Base-by-base conservation (phyloP, 2,888 invertebrate genomes). In the Ormyrus pomaceus region DNA sequence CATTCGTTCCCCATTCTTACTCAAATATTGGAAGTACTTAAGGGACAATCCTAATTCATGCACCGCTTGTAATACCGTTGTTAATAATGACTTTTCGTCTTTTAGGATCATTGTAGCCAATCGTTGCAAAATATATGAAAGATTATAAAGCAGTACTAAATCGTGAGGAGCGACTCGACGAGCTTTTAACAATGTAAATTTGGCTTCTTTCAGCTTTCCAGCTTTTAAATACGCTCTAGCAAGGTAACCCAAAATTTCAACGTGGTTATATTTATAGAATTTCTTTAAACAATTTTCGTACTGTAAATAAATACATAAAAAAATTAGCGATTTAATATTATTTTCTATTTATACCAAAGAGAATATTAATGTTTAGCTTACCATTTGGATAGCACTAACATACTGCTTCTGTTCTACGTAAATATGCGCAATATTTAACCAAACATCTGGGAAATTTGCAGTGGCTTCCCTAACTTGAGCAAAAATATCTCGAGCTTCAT, bases 361-460 rank as follows among this genome's bases (percentile, higher is more conserved):
- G 56, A 34, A 34, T 69, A 5, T n/a, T 48, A 8, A 8, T 58
- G 34, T 34, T 45, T 45, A 13, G 87, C 89, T 91, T 87, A 95
- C 95, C 99, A 99, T 99, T 92, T 99, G 99, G 87, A 99, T 97
- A 56, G 99, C 99, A 87, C 98, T 97, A 81, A 99, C 98, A 89
- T 95, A 98, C 90, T 99, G 99, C 87, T 96, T 97, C 92, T 99
- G 99, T 87, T 99, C 99, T 2, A 99, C 99, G 88, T 99, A 99
- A 78, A 99, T 96, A 88, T 99, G 99, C 0, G 99, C 99, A 85
- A 99, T 99, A 89, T 99, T 99, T 85, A 99, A 93, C 99, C 99
- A 99, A 0, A 99, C 99, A 89, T 99, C 99, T 84, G 97, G 96
- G 91, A 99, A 99, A 88, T 99, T 99, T 0, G 99, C 99, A 0